Percentiles rank a stretch among this genome's conserved stretches.
Evolutionary conservation across 2,888 invertebrate species (phyloP).

Genomic region (Lathronympha strigana): DNA sequence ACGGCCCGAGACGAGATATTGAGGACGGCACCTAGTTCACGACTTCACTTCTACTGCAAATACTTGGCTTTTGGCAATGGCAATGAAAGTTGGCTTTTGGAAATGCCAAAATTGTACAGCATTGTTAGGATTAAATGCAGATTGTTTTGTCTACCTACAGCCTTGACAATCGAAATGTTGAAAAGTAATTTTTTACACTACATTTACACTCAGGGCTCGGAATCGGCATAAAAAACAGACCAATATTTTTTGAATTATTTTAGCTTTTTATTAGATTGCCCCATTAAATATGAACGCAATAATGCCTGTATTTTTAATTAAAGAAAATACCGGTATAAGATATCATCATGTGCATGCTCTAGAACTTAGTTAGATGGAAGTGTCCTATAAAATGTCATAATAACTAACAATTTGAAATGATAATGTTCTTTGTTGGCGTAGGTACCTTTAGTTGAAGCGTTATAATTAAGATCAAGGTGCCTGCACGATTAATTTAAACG

Average conservation of each 20-base stretch:
- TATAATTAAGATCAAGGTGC: constrained; percentile 33
- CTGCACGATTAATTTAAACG: constrained; percentile 1
- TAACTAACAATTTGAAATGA: constrained; percentile 19
- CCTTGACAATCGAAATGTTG: not conserved
- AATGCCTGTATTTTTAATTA: too few species aligned
- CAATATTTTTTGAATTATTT: too few species aligned
- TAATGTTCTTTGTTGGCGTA: constrained; percentile 17
- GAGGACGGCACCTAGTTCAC: constrained; percentile 31
- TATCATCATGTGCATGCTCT: not conserved
- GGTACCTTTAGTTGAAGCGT: constrained; percentile 9
- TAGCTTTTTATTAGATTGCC: too few species aligned
- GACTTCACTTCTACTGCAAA: too few species aligned
- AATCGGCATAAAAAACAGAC: too few species aligned
- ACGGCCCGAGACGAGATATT: constrained; percentile 24
- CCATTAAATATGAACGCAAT: too few species aligned
- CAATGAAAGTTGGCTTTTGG: constrained; percentile 1
- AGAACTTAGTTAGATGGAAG: not conserved
- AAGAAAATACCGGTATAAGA: too few species aligned
- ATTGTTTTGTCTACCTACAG: not conserved
- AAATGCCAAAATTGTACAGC: too few species aligned
- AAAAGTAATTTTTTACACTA: too few species aligned
- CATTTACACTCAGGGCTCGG: too few species aligned
- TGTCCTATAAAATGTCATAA: not conserved
- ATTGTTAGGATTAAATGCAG: too few species aligned
- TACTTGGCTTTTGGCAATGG: constrained; percentile 10